Conservation (phyloP, 2,888 invertebrate genomes). For the Dugesia japonica region DNA sequence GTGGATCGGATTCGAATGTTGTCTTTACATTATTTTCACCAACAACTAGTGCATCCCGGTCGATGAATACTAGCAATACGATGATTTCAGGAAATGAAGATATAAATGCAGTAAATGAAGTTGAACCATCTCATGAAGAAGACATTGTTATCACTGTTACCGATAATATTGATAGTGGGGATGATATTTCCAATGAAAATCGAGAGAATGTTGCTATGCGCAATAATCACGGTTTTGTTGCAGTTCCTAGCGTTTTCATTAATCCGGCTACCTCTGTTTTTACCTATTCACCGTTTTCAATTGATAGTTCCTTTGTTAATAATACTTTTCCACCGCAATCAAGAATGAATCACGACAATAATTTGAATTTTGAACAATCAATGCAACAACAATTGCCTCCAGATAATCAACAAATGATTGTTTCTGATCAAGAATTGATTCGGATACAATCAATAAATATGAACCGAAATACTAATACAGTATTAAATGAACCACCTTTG, state of each 20-base stretch:
- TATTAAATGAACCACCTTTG: neutral
- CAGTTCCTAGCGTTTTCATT: neutral
- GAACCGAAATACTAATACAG: neutral
- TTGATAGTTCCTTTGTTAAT: neutral
- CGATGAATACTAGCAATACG: neutral
- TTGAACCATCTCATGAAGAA: neutral
- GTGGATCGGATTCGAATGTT: neutral
- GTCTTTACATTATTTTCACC: constrained; percentile 6
- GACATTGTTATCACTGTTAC: neutral
- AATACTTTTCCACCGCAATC: neutral
- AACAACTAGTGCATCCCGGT: neutral
- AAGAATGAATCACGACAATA: neutral
- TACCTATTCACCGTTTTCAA: neutral
- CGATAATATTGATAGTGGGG: constrained; percentile 5
- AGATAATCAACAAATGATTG: neutral
- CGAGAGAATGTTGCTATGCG: neutral
- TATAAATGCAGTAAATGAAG: neutral
- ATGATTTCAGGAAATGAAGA: neutral
- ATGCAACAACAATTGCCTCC: neutral
- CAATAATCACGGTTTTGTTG: constrained; percentile 3
- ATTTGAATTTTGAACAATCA: neutral
- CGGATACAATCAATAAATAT: neutral
- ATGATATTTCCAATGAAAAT: neutral
- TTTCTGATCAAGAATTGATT: neutral
- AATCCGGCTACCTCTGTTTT: neutral